Base-by-base conservation (phyloP, 2,113 vertebrate genomes). In the Hippocampus abdominalis region DNA sequence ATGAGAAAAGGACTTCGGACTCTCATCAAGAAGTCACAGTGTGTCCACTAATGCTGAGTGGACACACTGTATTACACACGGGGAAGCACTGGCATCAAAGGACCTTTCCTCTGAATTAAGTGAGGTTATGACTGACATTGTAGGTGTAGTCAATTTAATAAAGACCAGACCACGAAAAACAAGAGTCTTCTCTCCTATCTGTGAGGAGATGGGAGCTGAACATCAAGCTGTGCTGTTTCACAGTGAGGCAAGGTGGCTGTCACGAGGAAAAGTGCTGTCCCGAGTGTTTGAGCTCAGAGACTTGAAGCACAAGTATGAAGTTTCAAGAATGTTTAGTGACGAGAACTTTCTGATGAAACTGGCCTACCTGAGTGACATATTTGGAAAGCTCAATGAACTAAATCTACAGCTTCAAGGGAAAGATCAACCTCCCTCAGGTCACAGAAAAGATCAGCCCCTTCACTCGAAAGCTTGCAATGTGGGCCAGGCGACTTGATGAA, bases 311-410 rank as follows among this genome's bases (percentile, higher is more conserved):
- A 61, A 13, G 25, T 18, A 61, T 29, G 12, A 61, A 61, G 12
- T 13, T 36, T 27, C 59, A 15, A 20, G 16, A 27, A 61, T 5
- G 18, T 32, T 29, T 32, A 4, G 44, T 27, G 16, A 18, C 1
- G n/a, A 29, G 23, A 60, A 53, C 11, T n/a, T n/a, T 53, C 18
- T n/a, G 53, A 21, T 54, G 60, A 62, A 25, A 25, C 6, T 36
- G 27, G 27, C 20, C 29, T 62, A 32, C 27, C 60, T 62, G 10
- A 39, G 29, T 36, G 29, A n/a, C 25, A 27, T 36, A 62, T 36
- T 62, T 62, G 60, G 29, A 62, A 62, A 18, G 60, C 60, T 36
- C 4, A 62, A 62, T 62, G 15, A 62, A 36, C 60, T 18, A 36
- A 15, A 62, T 62, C 60, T 29, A 62, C 29, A 62, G 12, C 29